Evolutionary conservation across 2,888 invertebrate genomes (phyloP).

Genomic region (Harpagoxenus sublaevis): DNA sequence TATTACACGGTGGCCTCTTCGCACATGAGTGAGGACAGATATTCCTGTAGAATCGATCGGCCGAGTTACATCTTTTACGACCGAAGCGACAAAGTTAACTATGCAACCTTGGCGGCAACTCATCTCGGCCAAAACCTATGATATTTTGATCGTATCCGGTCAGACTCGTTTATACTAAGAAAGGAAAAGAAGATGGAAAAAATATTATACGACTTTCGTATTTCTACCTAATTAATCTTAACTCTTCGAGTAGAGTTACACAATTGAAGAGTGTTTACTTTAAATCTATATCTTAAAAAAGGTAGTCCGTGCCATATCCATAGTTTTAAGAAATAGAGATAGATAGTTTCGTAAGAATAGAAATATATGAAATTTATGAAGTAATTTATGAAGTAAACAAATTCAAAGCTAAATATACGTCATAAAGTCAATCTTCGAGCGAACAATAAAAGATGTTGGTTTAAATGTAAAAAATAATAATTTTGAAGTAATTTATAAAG

Average conservation of each 20-base stretch:
- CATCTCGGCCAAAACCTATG: slow-evolving; percentile 10
- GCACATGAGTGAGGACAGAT: background rate
- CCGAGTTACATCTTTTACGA: slow-evolving; percentile 33
- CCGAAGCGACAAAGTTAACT: background rate
- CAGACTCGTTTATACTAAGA: slow-evolving; percentile 17
- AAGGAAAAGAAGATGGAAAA: background rate
- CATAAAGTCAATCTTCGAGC: too few relatives aligned
- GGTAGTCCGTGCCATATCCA: background rate
- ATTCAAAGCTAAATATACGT: background rate
- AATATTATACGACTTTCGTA: background rate
- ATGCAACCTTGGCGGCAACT: slow-evolving; percentile 55
- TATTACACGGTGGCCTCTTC: background rate
- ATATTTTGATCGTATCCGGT: slow-evolving; percentile 26
- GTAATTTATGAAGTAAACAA: background rate
- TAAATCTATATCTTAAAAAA: background rate
- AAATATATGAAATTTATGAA: background rate
- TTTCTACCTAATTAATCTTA: background rate
- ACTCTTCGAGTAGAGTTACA: background rate
- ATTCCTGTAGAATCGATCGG: background rate
- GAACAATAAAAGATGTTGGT: too few relatives aligned
- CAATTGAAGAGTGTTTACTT: background rate
- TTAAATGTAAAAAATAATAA: too few relatives aligned
- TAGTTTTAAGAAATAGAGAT: background rate
- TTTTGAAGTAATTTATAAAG: background rate
- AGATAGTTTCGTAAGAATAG: background rate